Base-by-base conservation (phyloP, 2,113 vertebrate genomes). In the Eulacestoma nigropectus region DNA sequence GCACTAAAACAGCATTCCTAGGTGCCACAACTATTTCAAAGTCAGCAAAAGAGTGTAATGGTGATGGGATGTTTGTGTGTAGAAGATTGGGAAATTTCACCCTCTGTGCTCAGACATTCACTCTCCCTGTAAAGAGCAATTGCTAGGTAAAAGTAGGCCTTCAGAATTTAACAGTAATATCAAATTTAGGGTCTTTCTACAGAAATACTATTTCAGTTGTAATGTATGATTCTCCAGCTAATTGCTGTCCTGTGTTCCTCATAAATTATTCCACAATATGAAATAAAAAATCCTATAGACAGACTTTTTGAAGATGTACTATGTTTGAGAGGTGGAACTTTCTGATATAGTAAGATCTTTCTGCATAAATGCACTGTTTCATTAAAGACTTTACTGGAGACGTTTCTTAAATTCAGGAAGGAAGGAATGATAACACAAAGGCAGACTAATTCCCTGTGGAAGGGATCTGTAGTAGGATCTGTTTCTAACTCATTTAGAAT, bases 21-120 rank as follows among this genome's bases (percentile, higher is more conserved):
- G 64, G 79, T 84, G 70, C 53, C 33, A 25, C 76, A 91, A 93
- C 96, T 96, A 96, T 96, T 95, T 93, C 68, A 10, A 41, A 70
- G 18, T 86, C 35, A 90, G 70, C 68, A 87, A 78, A 96, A 49
- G 73, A 91, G 80, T 88, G 65, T 52, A 67, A 55, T 49, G 44
- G 33, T 85, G 76, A 47, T 42, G n/a, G 72, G 47, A 60, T 30
- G 21, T 64, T 86, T 77, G 50, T 78, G 22, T 94, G 62, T 47
- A 78, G 90, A 93, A 90, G 69, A 70, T 3, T 60, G 49, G 25
- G 57, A 79, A 90, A 93, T 91, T 87, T 73, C 41, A 75, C 59
- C n/a, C 10, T 13, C 16, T 33, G 39, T 75, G 53, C 91, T 96
- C 74, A 94, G 29, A 91, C 72, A 75, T 78, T 90, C 37, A 56